Base-by-base conservation (phyloP, 37 sponge, comb jelly and placozoan species). In the Geodia barretti region DNA sequence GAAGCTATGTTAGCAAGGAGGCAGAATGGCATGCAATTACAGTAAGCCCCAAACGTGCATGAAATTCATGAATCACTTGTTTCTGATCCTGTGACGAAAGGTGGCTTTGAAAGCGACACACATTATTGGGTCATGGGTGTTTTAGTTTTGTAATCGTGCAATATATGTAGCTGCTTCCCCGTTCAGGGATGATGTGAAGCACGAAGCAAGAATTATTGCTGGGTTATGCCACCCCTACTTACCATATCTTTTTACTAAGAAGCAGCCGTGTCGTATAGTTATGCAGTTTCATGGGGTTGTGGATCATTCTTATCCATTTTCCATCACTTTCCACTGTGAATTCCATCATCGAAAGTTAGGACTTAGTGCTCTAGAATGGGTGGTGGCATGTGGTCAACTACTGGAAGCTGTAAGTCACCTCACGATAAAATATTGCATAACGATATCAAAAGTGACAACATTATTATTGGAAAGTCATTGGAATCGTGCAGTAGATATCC, bases 131-230 rank as follows among this genome's bases (percentile, higher is more conserved):
- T 33, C 58, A 69, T 62, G 79, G 79, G 11, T 43, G 69, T 26
- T 79, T 79, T 41, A 47, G 70, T 39, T 42, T 68, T 39, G 81
- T 80, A 2, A 70, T 39, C 80, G 73, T 70, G 81, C 62, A 33
- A 62, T 80, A 32, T 40, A 80, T 31, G 81, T 80, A 17, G 81
- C 81, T 36, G 81, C 40, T 69, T 4, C 81, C 81, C 24, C 64
- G 62, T 1, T 67, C 72, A 25, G 37, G 11, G 64, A 58, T 38
- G 82, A 81, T 72, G 73, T 81, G 1, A 35, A 60, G 1, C 4
- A 39, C 17, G 82, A 81, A 32, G 82, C 73, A 3, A 25, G 36
- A 28, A 28, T 81, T 36, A 38, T 81, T 2, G 9, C 73, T 28
- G 1, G 30, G 34, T 30, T 72, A 8, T 61, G 42, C 30, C 80